Percentiles rank a stretch among this genome's conserved stretches.
Evolutionary conservation across 2,113 vertebrate genomes (phyloP).

Genomic region (Phyllostomus hastatus): DNA sequence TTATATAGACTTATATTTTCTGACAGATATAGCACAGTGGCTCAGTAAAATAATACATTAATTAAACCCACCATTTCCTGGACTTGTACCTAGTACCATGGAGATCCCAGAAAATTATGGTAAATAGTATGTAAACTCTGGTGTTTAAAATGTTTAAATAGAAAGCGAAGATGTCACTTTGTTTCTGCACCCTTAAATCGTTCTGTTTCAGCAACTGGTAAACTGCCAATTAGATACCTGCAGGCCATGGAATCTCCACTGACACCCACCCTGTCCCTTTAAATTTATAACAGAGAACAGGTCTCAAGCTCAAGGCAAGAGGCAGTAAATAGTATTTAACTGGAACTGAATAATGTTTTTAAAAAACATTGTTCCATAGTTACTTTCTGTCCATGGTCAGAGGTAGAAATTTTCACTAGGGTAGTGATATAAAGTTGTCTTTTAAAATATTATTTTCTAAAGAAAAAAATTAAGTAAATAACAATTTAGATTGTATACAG

Average conservation of each 20-base stretch:
- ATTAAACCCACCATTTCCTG: background rate
- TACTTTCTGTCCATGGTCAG: background rate
- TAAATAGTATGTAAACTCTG: background rate
- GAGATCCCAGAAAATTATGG: background rate
- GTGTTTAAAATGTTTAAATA: background rate
- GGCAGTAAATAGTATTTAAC: background rate
- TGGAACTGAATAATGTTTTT: background rate
- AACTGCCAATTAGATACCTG: background rate
- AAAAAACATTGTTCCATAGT: background rate
- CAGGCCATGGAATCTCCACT: background rate
- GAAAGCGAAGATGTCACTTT: background rate
- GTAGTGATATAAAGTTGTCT: background rate
- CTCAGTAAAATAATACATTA: background rate
- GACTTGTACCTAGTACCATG: background rate
- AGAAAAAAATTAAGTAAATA: background rate
- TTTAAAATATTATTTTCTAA: background rate
- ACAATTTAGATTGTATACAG: background rate
- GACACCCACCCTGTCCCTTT: background rate
- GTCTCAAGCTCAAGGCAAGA: background rate
- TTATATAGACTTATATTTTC: background rate
- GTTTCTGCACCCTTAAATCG: background rate
- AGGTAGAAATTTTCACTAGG: background rate
- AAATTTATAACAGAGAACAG: background rate
- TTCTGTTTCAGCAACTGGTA: background rate
- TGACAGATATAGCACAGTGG: background rate